Percentiles rank a stretch among this genome's conserved stretches.
Evolutionary conservation across 1,140 invertebrate species (phyloP).

Genomic region (Leptinotarsa texana): DNA sequence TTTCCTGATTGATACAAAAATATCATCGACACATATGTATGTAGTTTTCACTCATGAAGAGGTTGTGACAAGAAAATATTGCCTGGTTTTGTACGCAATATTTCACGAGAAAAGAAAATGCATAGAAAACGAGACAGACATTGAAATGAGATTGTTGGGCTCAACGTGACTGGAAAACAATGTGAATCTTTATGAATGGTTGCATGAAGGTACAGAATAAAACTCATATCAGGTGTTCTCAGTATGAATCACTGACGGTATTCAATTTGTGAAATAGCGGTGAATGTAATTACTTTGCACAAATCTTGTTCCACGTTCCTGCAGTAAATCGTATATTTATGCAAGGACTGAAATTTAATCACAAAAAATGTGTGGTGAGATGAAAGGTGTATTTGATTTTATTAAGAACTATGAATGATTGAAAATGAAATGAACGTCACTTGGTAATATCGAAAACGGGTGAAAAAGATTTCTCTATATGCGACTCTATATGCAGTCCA

Average conservation of each 20-base stretch:
- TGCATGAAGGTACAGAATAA: background rate
- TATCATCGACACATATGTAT: too few species aligned
- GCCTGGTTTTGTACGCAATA: background rate
- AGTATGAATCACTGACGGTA: background rate
- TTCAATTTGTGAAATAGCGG: background rate
- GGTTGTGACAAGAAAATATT: too few species aligned
- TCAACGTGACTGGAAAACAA: background rate
- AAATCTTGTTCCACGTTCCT: background rate
- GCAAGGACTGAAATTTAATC: too few species aligned
- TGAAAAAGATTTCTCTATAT: too few species aligned
- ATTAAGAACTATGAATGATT: too few species aligned
- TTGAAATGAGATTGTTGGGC: background rate
- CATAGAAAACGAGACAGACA: background rate
- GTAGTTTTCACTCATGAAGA: too few species aligned
- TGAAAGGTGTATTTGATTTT: too few species aligned
- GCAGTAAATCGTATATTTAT: background rate
- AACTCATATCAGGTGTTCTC: background rate
- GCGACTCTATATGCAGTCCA: too few species aligned
- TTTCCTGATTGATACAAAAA: too few species aligned
- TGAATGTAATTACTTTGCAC: background rate
- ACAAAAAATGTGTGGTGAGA: too few species aligned
- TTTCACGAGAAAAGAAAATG: background rate
- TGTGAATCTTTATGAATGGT: background rate
- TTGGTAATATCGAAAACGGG: too few species aligned
- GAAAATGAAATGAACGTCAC: too few species aligned